Evolutionary conservation across 2,888 invertebrate genomes (phyloP).

Genomic region (Micropterix aruncella): DNA sequence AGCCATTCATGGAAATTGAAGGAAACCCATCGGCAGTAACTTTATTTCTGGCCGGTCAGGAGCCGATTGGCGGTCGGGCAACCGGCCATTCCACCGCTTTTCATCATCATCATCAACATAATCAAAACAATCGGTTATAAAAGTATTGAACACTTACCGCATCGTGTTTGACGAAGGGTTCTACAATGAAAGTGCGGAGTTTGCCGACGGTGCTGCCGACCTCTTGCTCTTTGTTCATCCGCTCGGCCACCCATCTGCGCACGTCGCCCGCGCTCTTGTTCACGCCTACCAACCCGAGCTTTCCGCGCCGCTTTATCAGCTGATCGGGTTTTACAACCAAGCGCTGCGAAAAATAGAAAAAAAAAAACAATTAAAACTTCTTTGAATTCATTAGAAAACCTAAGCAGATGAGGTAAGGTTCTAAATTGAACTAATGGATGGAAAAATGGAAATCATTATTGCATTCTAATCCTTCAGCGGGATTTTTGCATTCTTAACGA

Average conservation of each 20-base stretch:
- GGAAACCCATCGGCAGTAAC: no score
- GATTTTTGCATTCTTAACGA: no score
- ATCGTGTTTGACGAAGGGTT: constrained; percentile 87
- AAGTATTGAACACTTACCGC: no score
- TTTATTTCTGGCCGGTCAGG: no score
- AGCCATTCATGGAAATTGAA: no score
- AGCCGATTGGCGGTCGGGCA: no score
- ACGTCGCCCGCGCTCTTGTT: constrained; percentile 71
- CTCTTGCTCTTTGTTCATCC: constrained; percentile 72
- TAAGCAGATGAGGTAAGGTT: not conserved
- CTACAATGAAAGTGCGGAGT: constrained; percentile 87
- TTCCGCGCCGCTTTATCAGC: constrained; percentile 94
- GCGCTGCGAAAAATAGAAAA: constrained; percentile 38
- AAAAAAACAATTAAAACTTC: not conserved
- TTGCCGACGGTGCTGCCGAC: constrained; percentile 83
- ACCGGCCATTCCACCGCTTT: no score
- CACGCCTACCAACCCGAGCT: constrained; percentile 91
- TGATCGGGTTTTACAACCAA: constrained; percentile 99
- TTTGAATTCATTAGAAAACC: not conserved
- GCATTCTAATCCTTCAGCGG: no score
- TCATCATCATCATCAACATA: no score
- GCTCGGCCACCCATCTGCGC: constrained; percentile 74
- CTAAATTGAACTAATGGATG: not conserved
- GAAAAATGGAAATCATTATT: no score
- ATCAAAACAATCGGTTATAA: no score